Evolutionary conservation across 2,888 invertebrate species (phyloP), one percentile per base, ranked within the genome.

Genomic region (Aelia acuminata): DNA sequence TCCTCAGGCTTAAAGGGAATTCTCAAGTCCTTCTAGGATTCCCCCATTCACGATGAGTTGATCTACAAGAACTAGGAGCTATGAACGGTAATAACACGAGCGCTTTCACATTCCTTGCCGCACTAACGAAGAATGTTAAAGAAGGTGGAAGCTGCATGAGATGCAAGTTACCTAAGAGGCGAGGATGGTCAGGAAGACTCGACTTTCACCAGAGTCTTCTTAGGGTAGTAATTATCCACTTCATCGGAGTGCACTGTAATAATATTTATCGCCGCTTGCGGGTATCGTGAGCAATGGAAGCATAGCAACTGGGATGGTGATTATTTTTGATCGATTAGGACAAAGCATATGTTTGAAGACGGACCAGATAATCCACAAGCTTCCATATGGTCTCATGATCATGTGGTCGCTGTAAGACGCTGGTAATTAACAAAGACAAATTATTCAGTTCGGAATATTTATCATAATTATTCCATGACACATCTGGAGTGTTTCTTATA

Each of bases 91-190:
- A 43, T 80, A 80, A 43, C 8, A 80, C 3, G 80, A 47, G 3
- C 22, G n/a, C 80, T 80, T 80, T 80, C 80, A 80, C 80, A 80
- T 80, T 47, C 80, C 80, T 80, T n/a, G 11, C 8, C n/a, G 80
- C 80, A 7, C 80, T 80, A 43, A 80, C 43, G 43, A 80, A 80
- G 80, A 47, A 39, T 80, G 43, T n/a, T 22, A 3, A 80, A 80
- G 80, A 80, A 80, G 22, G 80, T 80, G 80, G 80, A 80, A 80
- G 80, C 80, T 80, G 80, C 43, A 47, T 39, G 43, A 80, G 80
- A 80, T 80, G 80, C 80, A 80, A 3, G 43, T 80, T 80, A 80
- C 80, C 80, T 80, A 80, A 80, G 43, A 15, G 22, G 11, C 11
- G 43, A 22, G 43, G 80, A n/a, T 43, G 39, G 20, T 13, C 11